phyloP scores from a whole-genome alignment of 2,888 invertebrate species.

The Ferdinandea cuprea region DNA sequence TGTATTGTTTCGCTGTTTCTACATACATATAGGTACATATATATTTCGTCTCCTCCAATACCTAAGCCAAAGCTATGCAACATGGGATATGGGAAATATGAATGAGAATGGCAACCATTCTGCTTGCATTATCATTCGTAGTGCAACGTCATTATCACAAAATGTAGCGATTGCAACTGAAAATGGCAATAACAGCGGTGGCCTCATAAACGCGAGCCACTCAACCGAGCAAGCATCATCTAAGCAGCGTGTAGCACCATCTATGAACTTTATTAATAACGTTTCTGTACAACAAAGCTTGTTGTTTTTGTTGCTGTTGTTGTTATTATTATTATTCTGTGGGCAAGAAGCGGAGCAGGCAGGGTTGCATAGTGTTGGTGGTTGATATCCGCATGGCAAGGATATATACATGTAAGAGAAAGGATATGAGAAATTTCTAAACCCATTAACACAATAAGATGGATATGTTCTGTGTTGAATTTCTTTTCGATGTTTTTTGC shows the following conservation, averaged over 20 bases:
- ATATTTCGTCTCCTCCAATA: background rate
- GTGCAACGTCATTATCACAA: constrained; percentile 73
- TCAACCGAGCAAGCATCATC: constrained; percentile 73
- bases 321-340: constrained; percentile 8
- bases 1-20: constrained; percentile 54
- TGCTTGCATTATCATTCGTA: constrained; percentile 57
- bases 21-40: no score
- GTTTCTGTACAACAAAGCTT: constrained; percentile 55
- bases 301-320: constrained; percentile 39
- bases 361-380: constrained; percentile 16
- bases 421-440: constrained; percentile 73
- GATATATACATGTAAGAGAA: constrained; percentile 58
- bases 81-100: no score
- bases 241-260: constrained; percentile 74
- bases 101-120: background rate
- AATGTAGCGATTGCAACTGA: constrained; percentile 72
- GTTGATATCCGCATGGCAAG: constrained; percentile 16
- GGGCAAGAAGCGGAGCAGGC: background rate
- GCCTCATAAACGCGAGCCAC: constrained; percentile 74
- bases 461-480: constrained; percentile 64
- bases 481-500: constrained; percentile 26
- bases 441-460: constrained; percentile 74
- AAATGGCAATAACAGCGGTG: constrained; percentile 75
- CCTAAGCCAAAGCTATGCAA: background rate
- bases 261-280: constrained; percentile 75